These are phyloP conservation scores for Magallana angulata DNA, from an alignment of 1,140 invertebrate species.

Conservation along the genomic window DNA sequence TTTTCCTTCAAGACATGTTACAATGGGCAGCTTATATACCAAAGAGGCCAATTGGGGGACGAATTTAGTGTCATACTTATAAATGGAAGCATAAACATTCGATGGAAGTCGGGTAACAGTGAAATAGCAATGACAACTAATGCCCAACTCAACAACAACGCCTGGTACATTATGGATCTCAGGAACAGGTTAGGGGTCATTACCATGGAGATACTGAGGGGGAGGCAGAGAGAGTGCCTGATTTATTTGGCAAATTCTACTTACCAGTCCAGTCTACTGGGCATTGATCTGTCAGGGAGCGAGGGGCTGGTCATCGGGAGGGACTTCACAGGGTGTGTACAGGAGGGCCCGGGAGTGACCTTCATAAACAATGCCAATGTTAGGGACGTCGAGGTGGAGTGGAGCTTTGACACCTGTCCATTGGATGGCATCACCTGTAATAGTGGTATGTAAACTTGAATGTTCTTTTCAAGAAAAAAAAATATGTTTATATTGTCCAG, in stretches of 20 bases:
- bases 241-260: constrained; percentile 47
- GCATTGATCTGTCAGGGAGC: constrained; percentile 38
- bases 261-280: constrained; percentile 36
- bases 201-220: background rate
- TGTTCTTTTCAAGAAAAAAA: background rate
- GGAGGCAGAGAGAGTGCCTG: background rate
- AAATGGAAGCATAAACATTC: constrained; percentile 41
- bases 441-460: background rate
- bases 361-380: constrained; percentile 50
- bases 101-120: constrained; percentile 43
- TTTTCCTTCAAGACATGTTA: constrained; percentile 50
- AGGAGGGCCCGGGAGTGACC: constrained; percentile 47
- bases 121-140: constrained; percentile 29
- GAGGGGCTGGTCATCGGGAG: constrained; percentile 38
- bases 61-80: constrained; percentile 43
- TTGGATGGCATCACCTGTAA: constrained; percentile 29
- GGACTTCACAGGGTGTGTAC: constrained; percentile 48
- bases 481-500: too few species aligned
- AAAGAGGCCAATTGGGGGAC: constrained; percentile 49
- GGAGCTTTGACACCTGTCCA: constrained; percentile 41
- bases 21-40: constrained; percentile 54
- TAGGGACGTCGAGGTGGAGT: constrained; percentile 10
- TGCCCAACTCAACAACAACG: constrained; percentile 40
- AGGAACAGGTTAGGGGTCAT: constrained; percentile 27
- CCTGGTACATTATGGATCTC: constrained; percentile 43